Evolutionary conservation across 30 jellyfish, hydroid and myxozoan species (phyloP).

Genomic region (Aurelia sp.): DNA sequence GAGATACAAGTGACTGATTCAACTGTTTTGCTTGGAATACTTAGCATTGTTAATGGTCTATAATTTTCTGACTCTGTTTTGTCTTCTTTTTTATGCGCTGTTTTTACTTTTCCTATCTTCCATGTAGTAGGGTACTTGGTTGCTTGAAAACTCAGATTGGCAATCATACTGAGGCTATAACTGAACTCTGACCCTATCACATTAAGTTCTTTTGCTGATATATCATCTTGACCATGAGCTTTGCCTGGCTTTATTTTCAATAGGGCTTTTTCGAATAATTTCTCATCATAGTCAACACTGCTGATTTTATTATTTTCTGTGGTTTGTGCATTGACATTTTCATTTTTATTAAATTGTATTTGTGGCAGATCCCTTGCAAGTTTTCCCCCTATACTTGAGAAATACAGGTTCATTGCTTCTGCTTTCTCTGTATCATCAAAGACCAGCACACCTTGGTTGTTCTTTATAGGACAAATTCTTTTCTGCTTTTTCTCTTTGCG

Average conservation of each 20-base stretch:
- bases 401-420: constrained; percentile 33
- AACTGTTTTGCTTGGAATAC: constrained; percentile 50
- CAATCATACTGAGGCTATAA: constrained; percentile 29
- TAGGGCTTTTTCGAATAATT: constrained; percentile 36
- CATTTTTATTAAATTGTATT: background rate
- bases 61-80: constrained; percentile 34
- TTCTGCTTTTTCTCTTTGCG: constrained; percentile 41
- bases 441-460: constrained; percentile 32
- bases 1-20: constrained; percentile 37
- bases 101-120: constrained; percentile 37
- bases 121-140: constrained; percentile 32
- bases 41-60: constrained; percentile 43
- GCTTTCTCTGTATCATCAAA: constrained; percentile 41
- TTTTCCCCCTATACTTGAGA: constrained; percentile 37
- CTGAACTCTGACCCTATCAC: constrained; percentile 36
- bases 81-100: constrained; percentile 44
- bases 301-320: constrained; percentile 23
- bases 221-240: constrained; percentile 38
- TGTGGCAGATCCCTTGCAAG: constrained; percentile 15
- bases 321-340: constrained; percentile 1
- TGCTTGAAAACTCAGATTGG: constrained; percentile 36
- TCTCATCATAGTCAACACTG: constrained; percentile 43
- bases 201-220: constrained; percentile 29
- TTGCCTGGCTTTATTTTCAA: constrained; percentile 34
- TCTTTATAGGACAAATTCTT: constrained; percentile 39